Evolutionary conservation across 2,797 vertebrate species (phyloP).

Genomic region (Amblyopsis hoosieri): DNA sequence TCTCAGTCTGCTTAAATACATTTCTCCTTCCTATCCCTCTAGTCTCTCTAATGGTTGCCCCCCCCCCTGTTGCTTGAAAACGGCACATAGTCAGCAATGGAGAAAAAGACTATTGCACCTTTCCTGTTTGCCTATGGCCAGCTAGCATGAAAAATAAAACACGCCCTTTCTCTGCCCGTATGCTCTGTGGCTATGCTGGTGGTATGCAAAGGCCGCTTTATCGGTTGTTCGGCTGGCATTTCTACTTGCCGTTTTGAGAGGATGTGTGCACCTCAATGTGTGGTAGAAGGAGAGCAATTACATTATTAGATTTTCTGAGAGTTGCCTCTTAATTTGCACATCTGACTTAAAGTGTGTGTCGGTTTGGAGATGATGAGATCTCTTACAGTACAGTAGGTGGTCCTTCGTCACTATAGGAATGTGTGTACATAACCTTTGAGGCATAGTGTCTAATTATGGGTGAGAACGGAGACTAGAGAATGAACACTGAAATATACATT

Average conservation of each 20-base stretch:
- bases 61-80: conserved; percentile 31
- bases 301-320: conserved; percentile 19
- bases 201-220: conserved; percentile 5
- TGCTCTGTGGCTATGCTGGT: conserved; percentile 33
- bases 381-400: too few species aligned
- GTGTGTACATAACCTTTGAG: too few species aligned
- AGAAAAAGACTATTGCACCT: conserved; percentile 39
- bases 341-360: too few species aligned
- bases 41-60: conserved; percentile 21
- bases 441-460: too few species aligned
- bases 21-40: not conserved
- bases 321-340: too few species aligned
- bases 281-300: conserved; percentile 26
- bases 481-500: not conserved
- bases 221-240: conserved; percentile 35
- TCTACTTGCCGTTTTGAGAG: conserved; percentile 17
- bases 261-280: conserved; percentile 12
- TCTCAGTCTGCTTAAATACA: not conserved
- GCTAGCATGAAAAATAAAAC: conserved; percentile 29
- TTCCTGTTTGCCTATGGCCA: conserved; percentile 10
- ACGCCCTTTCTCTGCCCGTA: conserved; percentile 27
- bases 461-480: too few species aligned
- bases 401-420: too few species aligned
- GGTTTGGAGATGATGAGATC: too few species aligned
- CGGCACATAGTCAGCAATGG: conserved; percentile 25